Base-by-base conservation (phyloP, 2,888 invertebrate genomes). In the Patella ulyssiponensis region DNA sequence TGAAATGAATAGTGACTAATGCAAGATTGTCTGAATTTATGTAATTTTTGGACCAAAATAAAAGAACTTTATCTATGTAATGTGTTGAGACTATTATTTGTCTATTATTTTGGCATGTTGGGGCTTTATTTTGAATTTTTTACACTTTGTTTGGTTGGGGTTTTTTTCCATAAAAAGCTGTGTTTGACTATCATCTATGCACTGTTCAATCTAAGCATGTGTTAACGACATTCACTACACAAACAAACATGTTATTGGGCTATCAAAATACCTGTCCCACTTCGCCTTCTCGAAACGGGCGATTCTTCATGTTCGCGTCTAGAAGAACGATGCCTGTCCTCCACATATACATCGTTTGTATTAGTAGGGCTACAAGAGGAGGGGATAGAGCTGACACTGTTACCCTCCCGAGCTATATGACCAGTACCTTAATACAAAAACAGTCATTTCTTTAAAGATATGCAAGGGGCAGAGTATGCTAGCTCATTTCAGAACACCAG, bases 331-430 rank as follows among this genome's bases (percentile, higher is more conserved):
- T 70, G 78, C n/a, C 74, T 79, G 44, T 79, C 80, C 64, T 74
- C 72, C n/a, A 74, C 51, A 77, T 80, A 53, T 51, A 23, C 64
- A 20, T 64, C 64, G 23, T 64, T 64, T 20, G 20, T 23, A 20
- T 64, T 20, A 77, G 78, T 79, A 71, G 75, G 81, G 75, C 79
- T 80, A 69, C 79, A 79, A 17, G 86, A 83, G 92, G 97, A 97
- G 82, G 96, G 97, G 86, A 97, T 94, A 91, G 97, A 97, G 91
- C 97, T 97, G 87, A 84, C 76, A 80, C 87, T 87, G 77, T 95
- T 95, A 79, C 95, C 95, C 92, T 95, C 92, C 72, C 89, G 87
- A 54, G 90, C 87, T 77, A 88, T 86, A 20, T 78, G 72, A 74
- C 75, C 81, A 53, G 80, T 78, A 77, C 83, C 85, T 84, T 44